phyloP scores from a whole-genome alignment of 2,888 invertebrate species.

The Polymixis lichenea region DNA sequence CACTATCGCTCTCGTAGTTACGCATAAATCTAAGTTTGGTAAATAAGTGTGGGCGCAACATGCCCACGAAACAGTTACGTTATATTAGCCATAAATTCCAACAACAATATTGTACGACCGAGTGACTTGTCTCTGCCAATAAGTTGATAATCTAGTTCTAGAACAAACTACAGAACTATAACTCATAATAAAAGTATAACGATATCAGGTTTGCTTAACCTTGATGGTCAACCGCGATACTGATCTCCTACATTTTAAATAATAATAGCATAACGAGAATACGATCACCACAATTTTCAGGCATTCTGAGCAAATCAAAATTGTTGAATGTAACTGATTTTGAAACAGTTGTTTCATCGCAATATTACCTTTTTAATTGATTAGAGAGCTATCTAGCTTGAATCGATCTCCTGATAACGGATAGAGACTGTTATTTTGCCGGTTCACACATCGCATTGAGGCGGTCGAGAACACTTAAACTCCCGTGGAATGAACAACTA shows the following conservation, averaged over 20 bases:
- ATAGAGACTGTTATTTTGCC: conserved; percentile 62
- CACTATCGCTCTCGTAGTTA: conserved; percentile 82
- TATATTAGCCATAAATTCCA: conserved; percentile 77
- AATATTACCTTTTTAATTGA: conserved; percentile 31
- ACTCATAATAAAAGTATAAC: conserved; percentile 32
- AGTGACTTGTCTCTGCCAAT: conserved; percentile 40
- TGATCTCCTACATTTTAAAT: conserved; percentile 12
- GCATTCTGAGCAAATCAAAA: background rate
- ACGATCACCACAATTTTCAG: background rate
- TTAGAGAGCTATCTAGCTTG: conserved; percentile 2
- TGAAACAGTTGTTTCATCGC: background rate
- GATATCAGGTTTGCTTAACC: conserved; percentile 56
- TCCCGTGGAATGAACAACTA: conserved; percentile 77
- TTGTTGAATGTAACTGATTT: background rate
- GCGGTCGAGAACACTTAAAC: conserved; percentile 71
- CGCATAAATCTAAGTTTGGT: conserved; percentile 88
- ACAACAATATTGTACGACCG: conserved; percentile 58
- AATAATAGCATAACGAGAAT: conserved; percentile 13
- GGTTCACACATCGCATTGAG: conserved; percentile 66
- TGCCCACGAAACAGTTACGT: conserved; percentile 81
- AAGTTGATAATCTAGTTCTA: conserved; percentile 45
- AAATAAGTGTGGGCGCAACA: conserved; percentile 88
- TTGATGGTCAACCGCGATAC: conserved; percentile 33
- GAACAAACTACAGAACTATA: conserved; percentile 28
- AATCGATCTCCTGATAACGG: conserved; percentile 35